These are phyloP conservation scores for Bettongia penicillata DNA, from an alignment of 2,113 vertebrate species.

Conservation along the genomic window DNA sequence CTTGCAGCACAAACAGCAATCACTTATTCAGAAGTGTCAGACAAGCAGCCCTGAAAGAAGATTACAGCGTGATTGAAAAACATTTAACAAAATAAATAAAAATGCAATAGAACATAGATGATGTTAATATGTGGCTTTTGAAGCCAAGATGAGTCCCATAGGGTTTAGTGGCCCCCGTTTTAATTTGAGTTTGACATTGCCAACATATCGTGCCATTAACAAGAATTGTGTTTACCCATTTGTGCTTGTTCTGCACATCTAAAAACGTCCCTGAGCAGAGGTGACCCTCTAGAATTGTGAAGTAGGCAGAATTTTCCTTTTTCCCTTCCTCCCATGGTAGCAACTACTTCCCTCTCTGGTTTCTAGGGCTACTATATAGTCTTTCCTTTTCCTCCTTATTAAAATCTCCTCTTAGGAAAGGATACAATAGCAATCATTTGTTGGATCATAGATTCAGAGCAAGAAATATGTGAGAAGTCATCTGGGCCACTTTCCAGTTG, in stretches of 20 bases:
- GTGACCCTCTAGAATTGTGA: not conserved
- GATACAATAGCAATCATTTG: not conserved
- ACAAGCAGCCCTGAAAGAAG: not conserved
- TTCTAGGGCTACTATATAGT: not conserved
- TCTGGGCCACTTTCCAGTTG: not conserved
- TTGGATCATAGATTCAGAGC: not conserved
- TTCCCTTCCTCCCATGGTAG: not conserved
- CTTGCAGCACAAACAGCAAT: not conserved
- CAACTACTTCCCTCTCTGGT: not conserved
- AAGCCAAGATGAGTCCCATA: not conserved
- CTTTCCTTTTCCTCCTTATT: conserved; percentile 29
- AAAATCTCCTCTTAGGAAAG: not conserved
- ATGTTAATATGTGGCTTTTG: not conserved
- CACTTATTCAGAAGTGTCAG: not conserved
- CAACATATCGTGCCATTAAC: not conserved
- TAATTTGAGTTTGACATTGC: not conserved
- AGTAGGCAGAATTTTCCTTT: not conserved
- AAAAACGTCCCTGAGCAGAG: not conserved
- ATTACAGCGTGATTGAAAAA: not conserved
- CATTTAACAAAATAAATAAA: not conserved
- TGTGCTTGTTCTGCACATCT: not conserved
- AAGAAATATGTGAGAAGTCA: not conserved
- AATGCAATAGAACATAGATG: not conserved
- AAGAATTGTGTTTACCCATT: not conserved
- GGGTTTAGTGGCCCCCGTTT: not conserved